A percentile compares a stretch with the other conserved stretches of the same genome.
phyloP scores from a whole-genome alignment of 2,888 invertebrate species.

The Camponotus fellah region DNA sequence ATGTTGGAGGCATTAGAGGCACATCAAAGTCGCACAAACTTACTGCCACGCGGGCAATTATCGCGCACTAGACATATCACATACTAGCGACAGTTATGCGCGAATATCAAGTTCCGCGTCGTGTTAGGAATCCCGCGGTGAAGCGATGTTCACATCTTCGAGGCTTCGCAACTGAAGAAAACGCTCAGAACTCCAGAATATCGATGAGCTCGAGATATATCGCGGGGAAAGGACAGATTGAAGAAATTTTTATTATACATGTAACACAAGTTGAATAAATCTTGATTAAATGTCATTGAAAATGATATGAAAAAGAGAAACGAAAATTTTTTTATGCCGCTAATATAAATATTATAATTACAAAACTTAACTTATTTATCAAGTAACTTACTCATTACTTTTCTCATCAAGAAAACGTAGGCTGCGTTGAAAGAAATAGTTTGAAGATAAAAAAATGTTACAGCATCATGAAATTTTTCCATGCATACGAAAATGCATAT shows the following conservation, averaged over 20 bases:
- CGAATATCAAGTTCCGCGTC: constrained; percentile 40
- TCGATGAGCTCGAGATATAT: constrained; percentile 14
- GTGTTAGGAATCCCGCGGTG: constrained; percentile 15
- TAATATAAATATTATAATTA: background rate
- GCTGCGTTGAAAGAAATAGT: background rate
- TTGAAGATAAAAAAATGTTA: background rate
- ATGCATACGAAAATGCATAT: background rate
- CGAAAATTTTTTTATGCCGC: background rate
- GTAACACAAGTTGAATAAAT: background rate
- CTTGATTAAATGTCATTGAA: background rate
- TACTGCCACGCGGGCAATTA: constrained; percentile 59
- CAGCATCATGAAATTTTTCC: background rate
- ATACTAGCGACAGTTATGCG: constrained; percentile 36
- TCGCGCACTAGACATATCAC: constrained; percentile 44
- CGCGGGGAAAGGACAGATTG: background rate
- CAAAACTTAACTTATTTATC: background rate
- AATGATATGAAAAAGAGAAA: background rate
- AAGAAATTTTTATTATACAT: constrained; percentile 2
- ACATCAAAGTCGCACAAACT: constrained; percentile 64
- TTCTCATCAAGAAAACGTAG: background rate
- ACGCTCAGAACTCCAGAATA: constrained; percentile 24
- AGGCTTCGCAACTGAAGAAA: constrained; percentile 8
- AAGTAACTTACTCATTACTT: background rate
- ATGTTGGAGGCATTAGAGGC: constrained; percentile 53
- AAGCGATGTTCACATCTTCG: constrained; percentile 3